A percentile compares a stretch with the other conserved stretches of the same genome.
phyloP scores from a whole-genome alignment of 2,797 vertebrate genomes.

The Anabacerthia variegaticeps region DNA sequence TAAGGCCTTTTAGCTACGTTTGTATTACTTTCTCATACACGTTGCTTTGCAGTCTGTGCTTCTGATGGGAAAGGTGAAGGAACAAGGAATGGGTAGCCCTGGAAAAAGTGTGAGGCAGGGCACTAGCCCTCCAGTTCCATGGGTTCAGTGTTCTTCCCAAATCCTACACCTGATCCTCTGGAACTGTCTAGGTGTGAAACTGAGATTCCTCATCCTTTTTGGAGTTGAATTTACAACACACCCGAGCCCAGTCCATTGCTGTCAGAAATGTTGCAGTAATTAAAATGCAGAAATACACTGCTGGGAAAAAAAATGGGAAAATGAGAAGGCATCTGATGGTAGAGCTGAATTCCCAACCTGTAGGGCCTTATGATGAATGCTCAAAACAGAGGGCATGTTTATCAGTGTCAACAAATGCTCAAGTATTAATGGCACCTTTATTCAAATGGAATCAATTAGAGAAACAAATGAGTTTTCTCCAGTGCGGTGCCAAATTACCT shows the following conservation, averaged over 20 bases:
- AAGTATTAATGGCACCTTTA: not conserved
- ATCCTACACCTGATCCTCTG: not conserved
- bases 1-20: not conserved
- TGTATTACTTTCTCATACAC: not conserved
- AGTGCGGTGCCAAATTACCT: not conserved
- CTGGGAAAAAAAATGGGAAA: not conserved
- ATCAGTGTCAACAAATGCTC: not conserved
- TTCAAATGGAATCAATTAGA: not conserved
- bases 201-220: not conserved
- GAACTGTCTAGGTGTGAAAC: not conserved
- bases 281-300: not conserved
- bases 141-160: not conserved
- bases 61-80: not conserved
- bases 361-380: not conserved
- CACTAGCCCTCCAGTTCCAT: not conserved
- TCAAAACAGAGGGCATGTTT: not conserved
- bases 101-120: not conserved
- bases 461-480: not conserved
- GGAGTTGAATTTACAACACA: not conserved
- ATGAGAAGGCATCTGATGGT: not conserved
- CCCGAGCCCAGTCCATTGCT: fast-evolving
- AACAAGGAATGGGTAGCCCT: not conserved
- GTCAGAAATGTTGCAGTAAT: not conserved
- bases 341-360: not conserved
- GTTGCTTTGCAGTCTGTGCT: not conserved